Percentiles rank a stretch among this genome's conserved stretches.
These are phyloP conservation scores for Sinocyclocheilus grahami DNA, from an alignment of 2,113 vertebrate species.

Conservation along the genomic window DNA sequence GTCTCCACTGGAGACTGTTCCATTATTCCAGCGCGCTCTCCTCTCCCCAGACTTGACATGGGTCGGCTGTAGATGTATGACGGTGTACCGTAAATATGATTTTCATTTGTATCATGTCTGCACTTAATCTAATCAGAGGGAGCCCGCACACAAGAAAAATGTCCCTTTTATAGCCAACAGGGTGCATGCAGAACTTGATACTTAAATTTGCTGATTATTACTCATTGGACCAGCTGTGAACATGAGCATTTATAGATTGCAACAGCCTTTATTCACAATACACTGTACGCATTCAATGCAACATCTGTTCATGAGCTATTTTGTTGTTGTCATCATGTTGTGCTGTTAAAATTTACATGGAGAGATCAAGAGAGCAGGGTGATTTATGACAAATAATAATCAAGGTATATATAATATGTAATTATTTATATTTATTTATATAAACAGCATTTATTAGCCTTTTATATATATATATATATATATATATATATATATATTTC, in stretches of 20 bases:
- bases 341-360: neutral
- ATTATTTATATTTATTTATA: too few species aligned
- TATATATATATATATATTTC: too few species aligned
- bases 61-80: constrained; percentile 41
- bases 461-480: too few species aligned
- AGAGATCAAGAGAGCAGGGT: neutral
- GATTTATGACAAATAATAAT: neutral
- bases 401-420: too few species aligned
- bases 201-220: constrained; percentile 29
- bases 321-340: neutral
- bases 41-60: constrained; percentile 51
- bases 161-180: constrained; percentile 38
- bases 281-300: constrained; percentile 1
- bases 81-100: constrained; percentile 43
- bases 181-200: constrained; percentile 42
- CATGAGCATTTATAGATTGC: constrained; percentile 22
- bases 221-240: constrained; percentile 34
- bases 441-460: too few species aligned
- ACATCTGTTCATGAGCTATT: constrained; percentile 1
- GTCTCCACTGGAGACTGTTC: constrained; percentile 72
- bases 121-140: constrained; percentile 66
- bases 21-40: constrained; percentile 62
- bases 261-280: neutral
- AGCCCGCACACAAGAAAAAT: constrained; percentile 53
- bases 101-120: constrained; percentile 59